Evolutionary conservation across 2,113 vertebrate genomes (phyloP), one percentile per base, ranked within the genome.

Genomic region (Tragelaphus strepsiceros): DNA sequence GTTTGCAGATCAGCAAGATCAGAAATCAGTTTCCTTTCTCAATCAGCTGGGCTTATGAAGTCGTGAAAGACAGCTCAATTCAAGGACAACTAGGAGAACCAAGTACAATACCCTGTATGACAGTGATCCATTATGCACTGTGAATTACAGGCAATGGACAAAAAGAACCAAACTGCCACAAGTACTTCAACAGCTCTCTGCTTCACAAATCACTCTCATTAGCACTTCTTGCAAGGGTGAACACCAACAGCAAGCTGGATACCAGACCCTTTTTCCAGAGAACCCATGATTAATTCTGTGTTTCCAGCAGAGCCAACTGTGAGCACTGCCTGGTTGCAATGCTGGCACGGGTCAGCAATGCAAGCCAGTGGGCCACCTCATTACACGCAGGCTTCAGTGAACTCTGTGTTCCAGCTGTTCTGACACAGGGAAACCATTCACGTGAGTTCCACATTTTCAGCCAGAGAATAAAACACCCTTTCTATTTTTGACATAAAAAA

Each of bases 1-100:
- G 71, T 94, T 43, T 97, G 86, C 88, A 95, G 96, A 91, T 98
- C 88, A 97, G 97, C 97, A 98, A 98, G 98, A 97, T 96, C 91
- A 93, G 88, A 97, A 97, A 97, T 97, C 94, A 88, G 83, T 97
- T 96, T 97, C 92, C 82, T 97, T 98, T 94, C 87, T 93, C 91
- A 95, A 90, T 62, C 97, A 97, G 89, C 97, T 97, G 88, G 92
- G 91, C 49, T 74, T 89, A 82, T 30, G 67, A 94, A 97, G 84
- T 97, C 89, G 15, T 83, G 32, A 96, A 96, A 93, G 96, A 64
- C 49, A 87, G 85, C 54, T 54, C 91, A 67, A 51, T 58, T 88
- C 90, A 90, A 86, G 64, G 67, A 91, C 58, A 91, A 77, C 16
- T 35, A 90, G 77, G 67, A 96, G 58, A 91, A 78, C 16, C 51